These are phyloP conservation scores for Nipponia nippon DNA, from an alignment of 2,113 vertebrate genomes.

Conservation along the genomic window DNA sequence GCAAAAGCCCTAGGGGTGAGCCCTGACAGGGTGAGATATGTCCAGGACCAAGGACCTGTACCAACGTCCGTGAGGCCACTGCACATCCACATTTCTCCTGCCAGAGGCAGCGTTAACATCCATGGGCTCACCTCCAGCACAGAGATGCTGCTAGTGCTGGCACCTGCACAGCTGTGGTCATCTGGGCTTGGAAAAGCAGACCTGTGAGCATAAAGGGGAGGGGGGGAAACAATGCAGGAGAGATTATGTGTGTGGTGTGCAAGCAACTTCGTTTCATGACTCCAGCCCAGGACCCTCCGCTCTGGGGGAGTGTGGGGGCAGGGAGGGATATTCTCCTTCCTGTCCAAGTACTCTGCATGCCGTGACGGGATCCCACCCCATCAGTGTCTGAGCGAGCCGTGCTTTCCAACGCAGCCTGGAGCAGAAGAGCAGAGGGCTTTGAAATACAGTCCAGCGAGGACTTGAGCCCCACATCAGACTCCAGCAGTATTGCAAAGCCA, in stretches of 20 bases:
- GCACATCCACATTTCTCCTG: not conserved
- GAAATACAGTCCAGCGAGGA: not conserved
- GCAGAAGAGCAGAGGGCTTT: not conserved
- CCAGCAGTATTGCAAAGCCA: not conserved
- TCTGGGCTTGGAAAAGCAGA: not conserved
- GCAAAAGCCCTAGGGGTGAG: not conserved
- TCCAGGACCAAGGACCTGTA: not conserved
- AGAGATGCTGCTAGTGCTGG: not conserved
- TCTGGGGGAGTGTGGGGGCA: too few relatives aligned
- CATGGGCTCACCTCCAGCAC: not conserved
- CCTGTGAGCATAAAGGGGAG: not conserved
- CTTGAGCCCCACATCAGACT: not conserved
- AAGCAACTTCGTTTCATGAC: accelerated
- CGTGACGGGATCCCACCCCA: not conserved
- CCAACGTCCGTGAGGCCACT: accelerated
- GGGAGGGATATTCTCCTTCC: not conserved
- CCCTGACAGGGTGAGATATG: not conserved
- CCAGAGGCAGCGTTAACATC: not conserved
- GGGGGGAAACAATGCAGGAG: not conserved
- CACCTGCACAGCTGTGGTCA: not conserved
- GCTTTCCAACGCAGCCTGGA: not conserved
- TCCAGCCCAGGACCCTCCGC: not conserved
- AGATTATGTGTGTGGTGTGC: not conserved
- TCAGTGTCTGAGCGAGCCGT: accelerated
- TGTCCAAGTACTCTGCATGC: not conserved